Evolutionary conservation across 1,140 invertebrate species (phyloP).

Genomic region (Caenorhabditis briggsae): DNA sequence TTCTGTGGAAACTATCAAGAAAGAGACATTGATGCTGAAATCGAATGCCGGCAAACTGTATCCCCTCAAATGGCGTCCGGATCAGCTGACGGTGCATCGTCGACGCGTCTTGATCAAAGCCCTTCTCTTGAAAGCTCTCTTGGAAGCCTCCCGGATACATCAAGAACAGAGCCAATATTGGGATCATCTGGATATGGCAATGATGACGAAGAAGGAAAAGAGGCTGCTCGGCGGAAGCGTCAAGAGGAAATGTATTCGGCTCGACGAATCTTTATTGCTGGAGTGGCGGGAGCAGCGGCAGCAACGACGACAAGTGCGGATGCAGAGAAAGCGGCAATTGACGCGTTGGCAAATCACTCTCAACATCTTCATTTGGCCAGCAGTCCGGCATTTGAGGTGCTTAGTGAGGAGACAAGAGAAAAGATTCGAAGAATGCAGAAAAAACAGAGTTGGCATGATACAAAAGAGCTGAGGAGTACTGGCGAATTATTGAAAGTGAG

Average conservation of each 20-base stretch:
- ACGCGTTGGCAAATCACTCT: slow-evolving; percentile 67
- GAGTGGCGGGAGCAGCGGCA: slow-evolving; percentile 59
- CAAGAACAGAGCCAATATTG: slow-evolving; percentile 52
- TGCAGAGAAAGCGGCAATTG: slow-evolving; percentile 58
- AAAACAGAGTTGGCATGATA: slow-evolving; percentile 64
- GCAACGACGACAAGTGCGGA: not conserved
- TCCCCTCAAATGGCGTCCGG: slow-evolving; percentile 55
- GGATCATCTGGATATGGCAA: slow-evolving; percentile 24
- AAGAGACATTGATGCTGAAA: slow-evolving; percentile 67
- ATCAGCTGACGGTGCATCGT: slow-evolving; percentile 41
- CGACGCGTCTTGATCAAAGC: slow-evolving; percentile 56
- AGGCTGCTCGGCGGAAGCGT: slow-evolving; percentile 23
- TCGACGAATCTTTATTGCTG: slow-evolving; percentile 68
- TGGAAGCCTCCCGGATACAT: slow-evolving; percentile 56
- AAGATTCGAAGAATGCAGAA: slow-evolving; percentile 68
- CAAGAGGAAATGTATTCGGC: slow-evolving; percentile 68
- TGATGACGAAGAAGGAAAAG: slow-evolving; percentile 37
- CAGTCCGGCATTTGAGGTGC: slow-evolving; percentile 67
- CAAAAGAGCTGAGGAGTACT: slow-evolving; percentile 50
- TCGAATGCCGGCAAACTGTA: slow-evolving; percentile 59
- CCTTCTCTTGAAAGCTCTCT: slow-evolving; percentile 61
- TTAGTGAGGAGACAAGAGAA: slow-evolving; percentile 66
- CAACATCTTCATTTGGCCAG: slow-evolving; percentile 65
- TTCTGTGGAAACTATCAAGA: slow-evolving; percentile 62
- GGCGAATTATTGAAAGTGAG: slow-evolving; percentile 57